These are phyloP conservation scores for Amblyjoppa proteus DNA, from an alignment of 2,888 invertebrate species.

Conservation along the genomic window DNA sequence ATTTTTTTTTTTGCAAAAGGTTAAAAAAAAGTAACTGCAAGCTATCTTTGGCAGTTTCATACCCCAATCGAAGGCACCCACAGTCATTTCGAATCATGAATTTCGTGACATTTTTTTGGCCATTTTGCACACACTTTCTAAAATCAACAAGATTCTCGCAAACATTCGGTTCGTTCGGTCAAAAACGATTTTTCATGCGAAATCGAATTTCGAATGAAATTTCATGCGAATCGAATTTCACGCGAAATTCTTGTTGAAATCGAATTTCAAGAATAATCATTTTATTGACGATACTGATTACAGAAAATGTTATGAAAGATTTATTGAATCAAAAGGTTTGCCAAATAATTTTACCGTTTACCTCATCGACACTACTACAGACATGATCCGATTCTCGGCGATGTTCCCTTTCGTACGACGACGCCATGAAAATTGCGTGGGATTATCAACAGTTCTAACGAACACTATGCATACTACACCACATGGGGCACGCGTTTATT, in stretches of 20 bases:
- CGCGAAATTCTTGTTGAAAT: no score
- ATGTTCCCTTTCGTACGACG: conserved; percentile 32
- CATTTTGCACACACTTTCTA: not conserved
- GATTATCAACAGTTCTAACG: conserved; percentile 51
- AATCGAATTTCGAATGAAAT: not conserved
- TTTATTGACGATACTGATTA: not conserved
- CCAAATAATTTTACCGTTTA: not conserved
- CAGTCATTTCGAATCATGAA: not conserved
- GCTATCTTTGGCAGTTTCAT: not conserved
- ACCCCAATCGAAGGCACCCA: not conserved
- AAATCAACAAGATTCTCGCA: not conserved
- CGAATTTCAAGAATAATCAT: not conserved
- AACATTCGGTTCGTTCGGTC: not conserved
- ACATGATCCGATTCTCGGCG: conserved; percentile 1
- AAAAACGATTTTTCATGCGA: not conserved
- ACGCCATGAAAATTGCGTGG: conserved; percentile 30
- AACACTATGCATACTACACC: conserved; percentile 42
- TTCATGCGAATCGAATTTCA: not conserved
- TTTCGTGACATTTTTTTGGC: not conserved
- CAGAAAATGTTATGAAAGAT: not conserved
- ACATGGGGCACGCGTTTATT: conserved; percentile 20
- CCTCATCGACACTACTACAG: conserved; percentile 12
- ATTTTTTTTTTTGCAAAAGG: not conserved
- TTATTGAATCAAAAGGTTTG: not conserved
- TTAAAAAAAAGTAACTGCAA: not conserved